phyloP scores from a whole-genome alignment of 1,140 invertebrate species.

The Cydia fagiglandana region DNA sequence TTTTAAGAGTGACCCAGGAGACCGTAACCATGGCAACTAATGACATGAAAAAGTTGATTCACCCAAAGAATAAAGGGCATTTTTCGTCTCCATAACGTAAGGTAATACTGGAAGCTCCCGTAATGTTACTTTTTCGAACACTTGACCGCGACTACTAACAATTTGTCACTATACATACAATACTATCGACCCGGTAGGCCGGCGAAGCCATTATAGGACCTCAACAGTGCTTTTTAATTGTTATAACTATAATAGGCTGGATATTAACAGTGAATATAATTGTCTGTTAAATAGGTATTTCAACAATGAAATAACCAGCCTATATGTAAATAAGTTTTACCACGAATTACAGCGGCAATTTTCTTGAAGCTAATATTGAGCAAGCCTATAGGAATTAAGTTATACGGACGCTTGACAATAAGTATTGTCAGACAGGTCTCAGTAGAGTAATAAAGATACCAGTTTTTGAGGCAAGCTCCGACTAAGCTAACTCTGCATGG shows the following conservation, averaged over 20 bases:
- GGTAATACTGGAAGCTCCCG: neutral
- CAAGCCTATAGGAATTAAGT: neutral
- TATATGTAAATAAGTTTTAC: neutral
- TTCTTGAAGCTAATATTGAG: neutral
- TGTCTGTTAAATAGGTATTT: neutral
- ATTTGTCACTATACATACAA: conserved; percentile 14
- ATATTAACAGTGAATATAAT: neutral
- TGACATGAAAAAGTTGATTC: too few species aligned
- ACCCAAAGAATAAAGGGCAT: neutral
- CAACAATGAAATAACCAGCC: neutral
- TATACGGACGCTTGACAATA: too few species aligned
- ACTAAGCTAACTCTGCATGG: too few species aligned
- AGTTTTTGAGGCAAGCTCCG: too few species aligned
- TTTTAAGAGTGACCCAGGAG: too few species aligned
- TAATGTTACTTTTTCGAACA: neutral
- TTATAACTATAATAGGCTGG: neutral
- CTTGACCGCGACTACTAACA: conserved; percentile 28
- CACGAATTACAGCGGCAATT: neutral
- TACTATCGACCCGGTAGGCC: conserved; percentile 3
- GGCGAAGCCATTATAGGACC: neutral
- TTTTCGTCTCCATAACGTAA: neutral
- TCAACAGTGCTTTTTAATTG: neutral
- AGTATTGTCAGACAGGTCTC: too few species aligned
- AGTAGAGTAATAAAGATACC: too few species aligned
- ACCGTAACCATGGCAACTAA: too few species aligned